These are phyloP conservation scores for Barbus barbus DNA, from an alignment of 2,113 vertebrate genomes.

Conservation along the genomic window DNA sequence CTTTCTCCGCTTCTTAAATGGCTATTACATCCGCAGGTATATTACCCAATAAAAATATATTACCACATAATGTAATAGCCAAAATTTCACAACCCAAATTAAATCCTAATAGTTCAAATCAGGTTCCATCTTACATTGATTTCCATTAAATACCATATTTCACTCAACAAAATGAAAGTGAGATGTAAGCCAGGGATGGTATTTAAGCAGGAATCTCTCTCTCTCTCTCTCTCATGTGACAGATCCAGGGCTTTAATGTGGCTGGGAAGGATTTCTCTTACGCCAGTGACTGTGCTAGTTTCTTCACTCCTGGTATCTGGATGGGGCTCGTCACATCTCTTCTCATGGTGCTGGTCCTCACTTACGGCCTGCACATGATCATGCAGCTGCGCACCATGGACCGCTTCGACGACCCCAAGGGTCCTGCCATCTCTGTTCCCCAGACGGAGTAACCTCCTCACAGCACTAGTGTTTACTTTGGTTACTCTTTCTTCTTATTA, in stretches of 20 bases:
- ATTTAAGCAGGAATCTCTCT: neutral
- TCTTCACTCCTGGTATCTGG: constrained; percentile 87
- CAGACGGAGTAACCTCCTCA: constrained; percentile 65
- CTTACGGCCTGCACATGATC: constrained; percentile 91
- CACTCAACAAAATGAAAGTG: neutral
- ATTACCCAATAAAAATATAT: neutral
- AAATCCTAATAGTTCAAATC: neutral
- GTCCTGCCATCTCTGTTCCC: constrained; percentile 75
- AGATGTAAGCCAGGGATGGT: too few species aligned
- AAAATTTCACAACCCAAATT: neutral
- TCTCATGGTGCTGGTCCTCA: constrained; percentile 87
- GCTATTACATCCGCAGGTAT: too few species aligned
- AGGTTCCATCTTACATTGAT: neutral
- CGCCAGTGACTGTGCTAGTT: constrained; percentile 84
- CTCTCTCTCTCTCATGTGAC: neutral
- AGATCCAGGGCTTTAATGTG: constrained; percentile 93
- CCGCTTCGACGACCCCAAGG: constrained; percentile 84
- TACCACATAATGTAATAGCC: neutral
- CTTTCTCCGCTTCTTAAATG: neutral
- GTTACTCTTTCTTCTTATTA: neutral
- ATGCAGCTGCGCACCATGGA: constrained; percentile 89
- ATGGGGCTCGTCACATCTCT: constrained; percentile 88
- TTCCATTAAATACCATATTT: neutral
- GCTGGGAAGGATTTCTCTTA: constrained; percentile 81
- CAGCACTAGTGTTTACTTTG: constrained; percentile 1